Evolutionary conservation across 1,140 invertebrate species (phyloP), one percentile per base, ranked within the genome.

Genomic region (Chionoecetes opilio): DNA sequence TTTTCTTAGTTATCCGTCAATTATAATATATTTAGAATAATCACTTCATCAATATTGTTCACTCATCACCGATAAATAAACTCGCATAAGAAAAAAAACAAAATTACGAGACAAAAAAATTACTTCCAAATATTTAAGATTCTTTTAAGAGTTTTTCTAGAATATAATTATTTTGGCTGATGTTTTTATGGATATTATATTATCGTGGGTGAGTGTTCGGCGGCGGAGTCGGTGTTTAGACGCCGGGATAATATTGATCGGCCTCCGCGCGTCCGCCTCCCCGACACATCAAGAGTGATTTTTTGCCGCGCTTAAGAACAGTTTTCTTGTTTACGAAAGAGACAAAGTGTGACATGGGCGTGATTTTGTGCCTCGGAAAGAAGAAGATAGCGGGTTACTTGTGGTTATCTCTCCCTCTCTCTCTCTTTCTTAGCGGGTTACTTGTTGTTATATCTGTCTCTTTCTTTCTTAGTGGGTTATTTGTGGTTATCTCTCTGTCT

Each of bases 281-380:
- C 21, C 11, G 21, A 17, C 21, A 75, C 63, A 75, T n/a, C 63
- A n/a, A 75, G 21, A 5, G 5, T 46, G 63, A 17, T n/a, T 75
- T 75, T 75, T n/a, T n/a, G 63, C 2, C 41, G 21, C 11, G 63
- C 21, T 0, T 75, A 75, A 75, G 63, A 75, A 75, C 63, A 75
- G 63, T 75, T 75, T 75, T 75, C n/a, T 26, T 75, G 63, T 75
- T 75, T 75, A 75, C 63, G 63, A 26, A 75, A 75, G 63, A 75
- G 63, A 75, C 63, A 75, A n/a, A 75, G 21, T 75, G 63, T 75
- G 63, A 75, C 63, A n/a, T n/a, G 63, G 63, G 21, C 63, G 0
- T n/a, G 63, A n/a, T 75, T 75, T 75, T 75, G 63, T 21, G 63
- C 21, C 21, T 26, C 21, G 1, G 63, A n/a, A n/a, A 26, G n/a